Percentiles rank a stretch among this genome's conserved stretches.
These are phyloP conservation scores for Gracilinanus agilis DNA, from an alignment of 2,113 vertebrate genomes.

Conservation along the genomic window DNA sequence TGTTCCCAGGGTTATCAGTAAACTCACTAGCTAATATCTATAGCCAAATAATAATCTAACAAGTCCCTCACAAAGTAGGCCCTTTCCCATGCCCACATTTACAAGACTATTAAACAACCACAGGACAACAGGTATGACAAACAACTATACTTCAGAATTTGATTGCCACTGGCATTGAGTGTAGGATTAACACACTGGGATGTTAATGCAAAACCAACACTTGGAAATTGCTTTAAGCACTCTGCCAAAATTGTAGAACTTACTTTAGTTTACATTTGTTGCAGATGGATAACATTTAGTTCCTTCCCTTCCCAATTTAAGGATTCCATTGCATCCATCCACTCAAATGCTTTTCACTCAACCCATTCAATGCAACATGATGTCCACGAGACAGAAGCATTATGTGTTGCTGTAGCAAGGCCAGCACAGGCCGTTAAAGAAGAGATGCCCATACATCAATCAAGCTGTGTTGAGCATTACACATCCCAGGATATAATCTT, in stretches of 20 bases:
- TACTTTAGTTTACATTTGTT: constrained; percentile 20
- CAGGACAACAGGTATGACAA: constrained; percentile 72
- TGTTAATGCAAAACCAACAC: constrained; percentile 63
- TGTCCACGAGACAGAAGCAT: constrained; percentile 55
- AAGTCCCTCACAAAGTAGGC: constrained; percentile 44
- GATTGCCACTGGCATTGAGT: constrained; percentile 69
- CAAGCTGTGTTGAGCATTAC: constrained; percentile 74
- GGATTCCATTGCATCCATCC: background rate
- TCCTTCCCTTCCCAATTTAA: constrained; percentile 52
- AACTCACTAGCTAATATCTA: constrained; percentile 54
- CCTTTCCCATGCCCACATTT: constrained; percentile 59
- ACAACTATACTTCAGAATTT: constrained; percentile 74
- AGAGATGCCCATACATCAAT: constrained; percentile 61
- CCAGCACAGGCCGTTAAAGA: constrained; percentile 53
- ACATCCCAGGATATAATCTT: constrained; percentile 90
- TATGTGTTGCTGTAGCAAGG: constrained; percentile 41
- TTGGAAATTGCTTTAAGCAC: constrained; percentile 43
- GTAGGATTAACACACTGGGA: constrained; percentile 87
- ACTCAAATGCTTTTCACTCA: background rate
- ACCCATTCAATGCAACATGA: constrained; percentile 25
- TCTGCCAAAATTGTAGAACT: constrained; percentile 35
- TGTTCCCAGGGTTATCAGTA: constrained; percentile 34
- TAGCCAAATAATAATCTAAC: constrained; percentile 66
- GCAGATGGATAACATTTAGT: constrained; percentile 32
- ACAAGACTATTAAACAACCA: constrained; percentile 68